phyloP scores from a whole-genome alignment of 2,888 invertebrate species.

The Polydesmus complanatus region DNA sequence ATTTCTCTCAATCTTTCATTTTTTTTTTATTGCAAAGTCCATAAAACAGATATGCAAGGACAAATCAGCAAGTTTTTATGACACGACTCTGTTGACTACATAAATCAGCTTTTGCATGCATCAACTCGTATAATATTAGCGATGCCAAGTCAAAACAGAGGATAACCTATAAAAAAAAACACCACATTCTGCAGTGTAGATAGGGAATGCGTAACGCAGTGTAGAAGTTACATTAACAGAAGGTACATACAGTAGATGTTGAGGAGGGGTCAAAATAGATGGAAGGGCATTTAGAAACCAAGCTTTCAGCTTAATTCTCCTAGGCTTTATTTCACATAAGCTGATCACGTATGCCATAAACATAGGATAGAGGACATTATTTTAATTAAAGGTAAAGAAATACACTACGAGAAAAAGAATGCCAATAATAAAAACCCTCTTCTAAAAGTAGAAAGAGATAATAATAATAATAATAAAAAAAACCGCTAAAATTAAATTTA shows the following conservation, averaged over 20 bases:
- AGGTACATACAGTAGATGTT: too few relatives aligned
- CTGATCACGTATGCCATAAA: neutral
- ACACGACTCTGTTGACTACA: neutral
- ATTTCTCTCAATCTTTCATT: neutral
- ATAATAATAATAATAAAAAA: too few relatives aligned
- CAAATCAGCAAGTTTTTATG: slow-evolving; percentile 12
- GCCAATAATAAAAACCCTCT: too few relatives aligned
- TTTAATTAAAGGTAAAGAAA: neutral
- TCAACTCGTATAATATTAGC: neutral
- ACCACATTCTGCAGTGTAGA: neutral
- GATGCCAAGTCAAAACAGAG: too few relatives aligned
- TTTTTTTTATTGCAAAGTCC: slow-evolving; percentile 12
- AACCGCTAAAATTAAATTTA: too few relatives aligned
- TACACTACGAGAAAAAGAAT: neutral
- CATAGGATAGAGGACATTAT: neutral
- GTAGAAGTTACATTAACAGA: too few relatives aligned
- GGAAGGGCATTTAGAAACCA: neutral
- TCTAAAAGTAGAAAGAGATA: too few relatives aligned
- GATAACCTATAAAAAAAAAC: neutral
- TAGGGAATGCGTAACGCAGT: neutral
- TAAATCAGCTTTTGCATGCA: neutral
- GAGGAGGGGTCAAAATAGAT: too few relatives aligned
- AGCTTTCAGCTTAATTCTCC: neutral
- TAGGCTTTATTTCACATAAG: neutral
- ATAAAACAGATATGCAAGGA: slow-evolving; percentile 4